Conservation (phyloP, 2,888 invertebrate species). For the Sphaerophoria taeniata region DNA sequence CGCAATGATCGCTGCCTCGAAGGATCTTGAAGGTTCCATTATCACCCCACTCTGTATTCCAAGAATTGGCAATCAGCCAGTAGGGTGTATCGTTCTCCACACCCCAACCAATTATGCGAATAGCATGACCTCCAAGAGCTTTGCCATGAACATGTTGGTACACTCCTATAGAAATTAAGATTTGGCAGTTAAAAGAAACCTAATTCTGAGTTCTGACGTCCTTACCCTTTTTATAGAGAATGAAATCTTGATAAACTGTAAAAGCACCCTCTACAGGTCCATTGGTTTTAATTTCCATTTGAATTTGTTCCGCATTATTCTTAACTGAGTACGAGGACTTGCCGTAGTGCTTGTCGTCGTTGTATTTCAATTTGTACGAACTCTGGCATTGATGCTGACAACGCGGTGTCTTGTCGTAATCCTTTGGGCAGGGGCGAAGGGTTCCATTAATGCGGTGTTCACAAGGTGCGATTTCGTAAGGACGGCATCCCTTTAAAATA, state of each 20-base stretch:
- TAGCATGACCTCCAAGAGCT: slow-evolving; percentile 92
- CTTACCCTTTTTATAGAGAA: slow-evolving; percentile 91
- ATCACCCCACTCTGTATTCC: slow-evolving; percentile 97
- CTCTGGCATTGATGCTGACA: slow-evolving; percentile 88
- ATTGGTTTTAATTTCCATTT: slow-evolving; percentile 91
- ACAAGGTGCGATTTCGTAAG: slow-evolving; percentile 93
- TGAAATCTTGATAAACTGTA: slow-evolving; percentile 93
- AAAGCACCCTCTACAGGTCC: slow-evolving; percentile 96
- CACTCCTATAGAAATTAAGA: slow-evolving; percentile 84
- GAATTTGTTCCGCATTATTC: slow-evolving; percentile 87
- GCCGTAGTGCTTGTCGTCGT: slow-evolving; percentile 90
- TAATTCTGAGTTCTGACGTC: not conserved
- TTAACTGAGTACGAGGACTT: slow-evolving; percentile 86
- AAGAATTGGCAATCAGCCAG: slow-evolving; percentile 96
- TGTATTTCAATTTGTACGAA: slow-evolving; percentile 88
- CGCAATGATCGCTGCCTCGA: slow-evolving; percentile 90
- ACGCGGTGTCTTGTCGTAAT: slow-evolving; percentile 89
- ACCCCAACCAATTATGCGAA: slow-evolving; percentile 95
- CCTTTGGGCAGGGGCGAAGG: slow-evolving; percentile 88
- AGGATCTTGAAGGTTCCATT: slow-evolving; percentile 94
- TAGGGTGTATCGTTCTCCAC: slow-evolving; percentile 90
- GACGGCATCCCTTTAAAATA: slow-evolving; percentile 88
- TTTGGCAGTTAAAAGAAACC: not conserved
- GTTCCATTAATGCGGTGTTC: slow-evolving; percentile 95
- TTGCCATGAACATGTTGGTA: slow-evolving; percentile 90